Base-by-base conservation (phyloP, 2,113 vertebrate species). In the Catharus fuscescens region DNA sequence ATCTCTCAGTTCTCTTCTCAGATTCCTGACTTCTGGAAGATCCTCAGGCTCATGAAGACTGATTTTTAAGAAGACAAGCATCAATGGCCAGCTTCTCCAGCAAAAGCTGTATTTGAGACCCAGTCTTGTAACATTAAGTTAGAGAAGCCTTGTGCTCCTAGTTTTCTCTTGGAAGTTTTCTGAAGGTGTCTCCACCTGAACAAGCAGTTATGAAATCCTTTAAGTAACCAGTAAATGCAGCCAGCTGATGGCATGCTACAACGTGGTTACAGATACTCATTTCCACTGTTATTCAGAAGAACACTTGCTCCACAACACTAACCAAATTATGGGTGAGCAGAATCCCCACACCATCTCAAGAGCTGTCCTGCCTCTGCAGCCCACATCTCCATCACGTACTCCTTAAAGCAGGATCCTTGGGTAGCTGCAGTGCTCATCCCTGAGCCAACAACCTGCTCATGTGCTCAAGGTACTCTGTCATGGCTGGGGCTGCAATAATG, bases 311-410 rank as follows among this genome's bases (percentile, higher is more conserved):
- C 26, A 34, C 23, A 59, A 21, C 9, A 15, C 34, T 25, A 83
- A 67, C 32, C 10, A 14, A 26, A n/a, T 50, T 15, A 18, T 0
- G 77, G 28, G 34, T 67, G 12, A 59, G 36, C 31, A 81, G 56
- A 56, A 67, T 12, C 10, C 14, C 32, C 26, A 23, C 12, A 11
- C 12, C n/a, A 40, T 13, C 42, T 28, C 74, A 71, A 66, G 56
- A 45, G 45, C n/a, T 17, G n/a, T 25, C 40, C n/a, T 25, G 38
- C 19, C 26, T 14, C 53, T 24, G 1, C 28, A 67, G 28, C 8
- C 56, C 31, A 18, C 11, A 4, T 20, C 16, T 25, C 34, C 50
- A 25, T 7, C 34, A 5, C 26, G 0, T 6, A 18, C 3, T 20
- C 29, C 34, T 19, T 13, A 65, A 38, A 38, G 45, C 45, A 16